These are phyloP conservation scores for Teinopalpus imperialis DNA, from an alignment of 2,888 invertebrate genomes.

Conservation along the genomic window DNA sequence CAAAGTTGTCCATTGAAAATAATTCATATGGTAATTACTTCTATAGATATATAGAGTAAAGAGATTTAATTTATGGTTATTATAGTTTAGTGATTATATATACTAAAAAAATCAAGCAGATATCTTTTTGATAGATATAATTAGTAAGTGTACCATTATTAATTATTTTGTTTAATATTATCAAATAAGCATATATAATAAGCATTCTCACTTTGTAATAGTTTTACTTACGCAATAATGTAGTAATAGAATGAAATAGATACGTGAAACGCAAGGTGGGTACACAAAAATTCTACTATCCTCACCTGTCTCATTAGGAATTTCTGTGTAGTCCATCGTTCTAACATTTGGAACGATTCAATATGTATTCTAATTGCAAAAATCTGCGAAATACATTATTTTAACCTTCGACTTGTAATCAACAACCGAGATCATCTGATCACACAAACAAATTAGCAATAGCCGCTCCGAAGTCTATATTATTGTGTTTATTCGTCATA, in stretches of 20 bases:
- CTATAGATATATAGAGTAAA: background rate
- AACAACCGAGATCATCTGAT: conserved; percentile 63
- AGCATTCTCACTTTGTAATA: too few species aligned
- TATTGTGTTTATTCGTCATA: conserved; percentile 31
- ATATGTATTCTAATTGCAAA: conserved; percentile 34
- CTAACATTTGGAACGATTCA: conserved; percentile 30
- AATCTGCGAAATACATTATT: conserved; percentile 45
- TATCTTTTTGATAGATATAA: too few species aligned
- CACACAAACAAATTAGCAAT: conserved; percentile 49
- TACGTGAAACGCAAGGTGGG: conserved; percentile 14
- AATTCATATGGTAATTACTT: conserved; percentile 16
- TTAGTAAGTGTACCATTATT: too few species aligned
- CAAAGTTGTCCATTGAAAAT: too few species aligned
- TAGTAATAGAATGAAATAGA: conserved; percentile 2
- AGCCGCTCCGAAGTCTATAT: conserved; percentile 39
- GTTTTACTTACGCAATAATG: too few species aligned
- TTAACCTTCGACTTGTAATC: conserved; percentile 51
- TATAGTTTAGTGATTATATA: too few species aligned
- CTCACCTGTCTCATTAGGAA: conserved; percentile 4
- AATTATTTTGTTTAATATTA: too few species aligned
- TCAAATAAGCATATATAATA: too few species aligned
- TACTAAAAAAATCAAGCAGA: too few species aligned
- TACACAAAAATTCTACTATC: conserved; percentile 15
- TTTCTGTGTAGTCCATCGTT: conserved; percentile 1
- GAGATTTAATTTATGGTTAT: too few species aligned